Conservation (phyloP, 2,797 vertebrate genomes). For the Limosa lapponica region DNA sequence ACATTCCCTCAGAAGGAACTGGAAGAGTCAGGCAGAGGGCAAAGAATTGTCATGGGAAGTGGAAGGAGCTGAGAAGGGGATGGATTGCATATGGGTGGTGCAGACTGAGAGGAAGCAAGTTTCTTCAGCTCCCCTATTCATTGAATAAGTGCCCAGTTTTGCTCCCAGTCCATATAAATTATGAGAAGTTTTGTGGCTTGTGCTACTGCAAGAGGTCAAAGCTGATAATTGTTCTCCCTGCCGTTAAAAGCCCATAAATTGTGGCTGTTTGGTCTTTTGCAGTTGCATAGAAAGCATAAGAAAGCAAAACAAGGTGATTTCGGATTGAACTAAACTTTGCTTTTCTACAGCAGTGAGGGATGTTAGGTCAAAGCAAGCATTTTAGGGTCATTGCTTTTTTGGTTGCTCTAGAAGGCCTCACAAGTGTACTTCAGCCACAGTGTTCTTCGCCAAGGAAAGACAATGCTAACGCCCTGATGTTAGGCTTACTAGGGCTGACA, state of each 20-base stretch:
- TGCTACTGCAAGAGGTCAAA: neutral
- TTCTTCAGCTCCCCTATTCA: neutral
- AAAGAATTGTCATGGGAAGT: neutral
- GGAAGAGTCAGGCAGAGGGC: neutral
- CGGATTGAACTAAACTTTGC: neutral
- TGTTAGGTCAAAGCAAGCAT: neutral
- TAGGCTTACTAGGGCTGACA: neutral
- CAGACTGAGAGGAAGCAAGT: neutral
- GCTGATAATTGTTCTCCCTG: neutral
- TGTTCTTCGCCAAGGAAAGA: neutral
- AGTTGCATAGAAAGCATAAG: neutral
- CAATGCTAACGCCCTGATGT: neutral
- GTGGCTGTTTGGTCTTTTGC: neutral
- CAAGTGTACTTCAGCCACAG: rapidly evolving
- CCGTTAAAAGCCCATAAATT: neutral
- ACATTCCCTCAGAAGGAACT: neutral
- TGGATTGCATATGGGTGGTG: neutral
- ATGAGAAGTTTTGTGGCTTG: neutral
- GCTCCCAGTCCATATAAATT: neutral
- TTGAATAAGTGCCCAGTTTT: neutral
- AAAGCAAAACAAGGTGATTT: neutral
- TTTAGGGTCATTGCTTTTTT: neutral
- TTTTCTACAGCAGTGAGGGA: neutral
- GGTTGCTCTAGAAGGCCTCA: neutral
- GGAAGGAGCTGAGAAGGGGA: neutral